phyloP scores from a whole-genome alignment of 92 coral and sea anemone species.

The Actinostola sp. region DNA sequence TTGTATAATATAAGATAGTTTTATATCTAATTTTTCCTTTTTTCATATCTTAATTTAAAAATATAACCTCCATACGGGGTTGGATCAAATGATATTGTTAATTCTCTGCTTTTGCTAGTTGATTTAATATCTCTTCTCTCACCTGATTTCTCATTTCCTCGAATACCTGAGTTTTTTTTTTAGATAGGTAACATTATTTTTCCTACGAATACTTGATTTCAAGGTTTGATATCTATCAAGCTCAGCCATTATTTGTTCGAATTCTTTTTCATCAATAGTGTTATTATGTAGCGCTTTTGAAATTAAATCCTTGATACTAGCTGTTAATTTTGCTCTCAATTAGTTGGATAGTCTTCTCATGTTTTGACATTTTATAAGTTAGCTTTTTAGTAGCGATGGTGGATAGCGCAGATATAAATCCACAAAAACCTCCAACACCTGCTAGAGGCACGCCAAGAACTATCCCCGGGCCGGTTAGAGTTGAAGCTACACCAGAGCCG shows the following conservation, averaged over 20 bases:
- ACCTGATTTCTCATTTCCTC: constrained; percentile 1
- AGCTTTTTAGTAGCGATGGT: not conserved
- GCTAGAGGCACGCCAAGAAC: not conserved
- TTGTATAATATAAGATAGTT: not conserved
- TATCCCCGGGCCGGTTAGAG: not conserved
- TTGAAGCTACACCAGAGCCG: no score
- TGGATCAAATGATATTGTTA: not conserved
- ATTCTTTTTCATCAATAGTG: not conserved
- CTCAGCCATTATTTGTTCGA: not conserved
- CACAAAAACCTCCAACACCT: not conserved
- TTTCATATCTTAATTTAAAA: constrained; percentile 9
- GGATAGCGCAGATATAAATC: not conserved
- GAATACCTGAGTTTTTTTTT: not conserved
- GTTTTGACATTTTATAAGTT: not conserved
- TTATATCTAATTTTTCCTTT: no score
- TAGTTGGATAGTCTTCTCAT: constrained; percentile 3
- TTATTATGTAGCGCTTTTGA: constrained; percentile 13
- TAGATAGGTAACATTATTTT: not conserved
- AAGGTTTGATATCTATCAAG: not conserved
- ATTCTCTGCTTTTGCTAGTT: constrained; percentile 2
- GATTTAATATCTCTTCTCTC: not conserved
- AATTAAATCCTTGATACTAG: not conserved
- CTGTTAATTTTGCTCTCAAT: constrained; percentile 8
- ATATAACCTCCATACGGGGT: constrained; percentile 6
- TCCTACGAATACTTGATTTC: not conserved